phyloP scores from a whole-genome alignment of 2,888 invertebrate species.

The Campoplex nolae region DNA sequence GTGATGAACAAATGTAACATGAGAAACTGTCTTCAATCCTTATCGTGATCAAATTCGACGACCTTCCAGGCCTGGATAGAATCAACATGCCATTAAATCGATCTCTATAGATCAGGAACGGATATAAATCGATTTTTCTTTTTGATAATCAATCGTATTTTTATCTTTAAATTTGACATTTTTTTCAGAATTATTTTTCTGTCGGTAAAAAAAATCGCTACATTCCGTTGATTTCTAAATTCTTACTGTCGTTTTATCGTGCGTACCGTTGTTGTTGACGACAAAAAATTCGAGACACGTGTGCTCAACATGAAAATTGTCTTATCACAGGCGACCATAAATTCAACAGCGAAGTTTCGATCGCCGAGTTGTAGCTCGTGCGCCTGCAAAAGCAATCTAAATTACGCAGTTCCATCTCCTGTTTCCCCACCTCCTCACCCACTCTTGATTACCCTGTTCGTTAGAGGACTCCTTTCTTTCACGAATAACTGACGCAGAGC shows the following conservation, averaged over 20 bases:
- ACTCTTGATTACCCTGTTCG: slow-evolving; percentile 9
- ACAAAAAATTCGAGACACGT: neutral
- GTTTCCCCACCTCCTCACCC: slow-evolving; percentile 29
- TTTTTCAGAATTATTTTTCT: no score
- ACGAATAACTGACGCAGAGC: neutral
- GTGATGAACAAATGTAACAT: no score
- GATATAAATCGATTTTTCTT: neutral
- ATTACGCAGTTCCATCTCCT: slow-evolving; percentile 58
- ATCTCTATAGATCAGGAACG: no score
- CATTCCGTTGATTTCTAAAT: neutral
- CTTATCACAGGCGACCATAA: slow-evolving; percentile 37
- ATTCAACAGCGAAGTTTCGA: slow-evolving; percentile 37
- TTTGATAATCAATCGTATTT: no score
- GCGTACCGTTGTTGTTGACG: neutral
- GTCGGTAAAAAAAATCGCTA: neutral
- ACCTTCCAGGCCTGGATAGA: neutral
- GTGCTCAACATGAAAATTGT: neutral
- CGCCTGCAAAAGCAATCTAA: slow-evolving; percentile 56
- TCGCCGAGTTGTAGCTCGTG: slow-evolving; percentile 38
- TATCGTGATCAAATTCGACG: neutral
- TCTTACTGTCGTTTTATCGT: neutral
- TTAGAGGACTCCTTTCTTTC: slow-evolving; percentile 6
- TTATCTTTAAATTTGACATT: neutral
- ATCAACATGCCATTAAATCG: neutral
- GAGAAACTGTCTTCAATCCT: neutral